phyloP scores from a whole-genome alignment of 1,140 invertebrate genomes.

The Hyles euphorbiae region DNA sequence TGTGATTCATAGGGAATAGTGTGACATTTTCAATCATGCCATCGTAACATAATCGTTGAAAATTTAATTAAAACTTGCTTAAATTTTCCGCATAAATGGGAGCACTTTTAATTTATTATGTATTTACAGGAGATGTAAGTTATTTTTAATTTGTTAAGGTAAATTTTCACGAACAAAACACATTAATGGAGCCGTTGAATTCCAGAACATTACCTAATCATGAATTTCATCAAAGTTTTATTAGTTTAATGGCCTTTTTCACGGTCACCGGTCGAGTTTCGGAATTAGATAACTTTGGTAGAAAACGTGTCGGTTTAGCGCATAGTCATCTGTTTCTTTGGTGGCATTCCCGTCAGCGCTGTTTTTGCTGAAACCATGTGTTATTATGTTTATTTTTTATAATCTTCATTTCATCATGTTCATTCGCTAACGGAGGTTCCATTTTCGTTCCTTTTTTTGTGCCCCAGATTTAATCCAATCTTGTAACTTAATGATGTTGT shows the following conservation, averaged over 20 bases:
- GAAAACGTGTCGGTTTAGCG: not conserved
- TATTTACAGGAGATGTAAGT: not conserved
- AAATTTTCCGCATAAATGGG: not conserved
- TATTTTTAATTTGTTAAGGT: constrained; percentile 3
- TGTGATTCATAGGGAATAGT: not conserved
- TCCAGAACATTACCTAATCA: constrained; percentile 5
- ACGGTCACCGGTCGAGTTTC: constrained; percentile 1
- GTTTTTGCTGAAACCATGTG: not conserved
- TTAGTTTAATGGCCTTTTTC: constrained; percentile 10
- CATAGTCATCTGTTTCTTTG: not conserved
- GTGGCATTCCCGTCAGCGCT: not conserved
- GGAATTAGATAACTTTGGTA: constrained; percentile 5
- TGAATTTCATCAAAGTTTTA: constrained; percentile 13
- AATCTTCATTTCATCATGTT: not conserved
- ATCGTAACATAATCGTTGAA: not conserved
- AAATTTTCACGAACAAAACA: not conserved
- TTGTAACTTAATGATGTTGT: too few species aligned
- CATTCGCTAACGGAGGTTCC: too few species aligned
- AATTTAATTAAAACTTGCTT: not conserved
- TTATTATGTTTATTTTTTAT: too few species aligned
- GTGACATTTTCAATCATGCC: not conserved
- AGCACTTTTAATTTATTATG: not conserved
- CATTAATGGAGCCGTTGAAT: not conserved
- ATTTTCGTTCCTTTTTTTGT: too few species aligned
- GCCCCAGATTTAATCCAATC: too few species aligned